phyloP scores from a whole-genome alignment of 2,888 invertebrate genomes.

The Sesia bembeciformis region DNA sequence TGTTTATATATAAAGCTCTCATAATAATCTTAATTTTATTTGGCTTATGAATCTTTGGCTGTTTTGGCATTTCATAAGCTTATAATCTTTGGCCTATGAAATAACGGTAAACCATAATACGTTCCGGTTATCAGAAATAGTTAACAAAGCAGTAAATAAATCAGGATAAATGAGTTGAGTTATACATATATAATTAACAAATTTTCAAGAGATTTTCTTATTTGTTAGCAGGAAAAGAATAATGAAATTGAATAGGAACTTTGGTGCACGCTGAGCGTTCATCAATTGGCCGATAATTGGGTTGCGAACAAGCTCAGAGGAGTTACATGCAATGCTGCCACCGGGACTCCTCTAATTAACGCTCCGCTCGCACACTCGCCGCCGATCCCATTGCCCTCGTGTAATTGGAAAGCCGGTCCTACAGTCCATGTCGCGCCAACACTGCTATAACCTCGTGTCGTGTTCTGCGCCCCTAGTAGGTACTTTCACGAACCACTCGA shows the following conservation, averaged over 20 bases:
- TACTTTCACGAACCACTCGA: background rate
- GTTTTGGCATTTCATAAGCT: no score
- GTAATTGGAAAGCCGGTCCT: constrained; percentile 44
- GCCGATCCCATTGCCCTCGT: constrained; percentile 20
- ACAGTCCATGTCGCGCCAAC: constrained; percentile 27
- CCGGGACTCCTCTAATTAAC: constrained; percentile 56
- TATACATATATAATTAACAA: no score
- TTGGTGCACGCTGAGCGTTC: constrained; percentile 50
- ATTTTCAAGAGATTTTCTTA: no score
- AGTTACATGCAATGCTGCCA: constrained; percentile 27
- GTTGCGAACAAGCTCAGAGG: constrained; percentile 42
- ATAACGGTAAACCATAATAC: no score
- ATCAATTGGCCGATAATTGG: constrained; percentile 63
- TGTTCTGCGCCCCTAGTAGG: background rate
- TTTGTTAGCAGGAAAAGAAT: constrained; percentile 31
- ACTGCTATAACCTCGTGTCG: constrained; percentile 15
- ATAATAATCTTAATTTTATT: no score
- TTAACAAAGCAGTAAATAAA: no score
- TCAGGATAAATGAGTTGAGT: no score
- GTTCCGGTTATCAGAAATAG: no score
- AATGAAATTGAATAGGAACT: constrained; percentile 48
- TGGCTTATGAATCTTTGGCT: no score
- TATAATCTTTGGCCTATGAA: no score
- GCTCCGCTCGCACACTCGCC: constrained; percentile 23
- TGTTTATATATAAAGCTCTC: no score